Evolutionary conservation across 2,113 vertebrate genomes (phyloP).

Genomic region (Polypterus bichir): DNA sequence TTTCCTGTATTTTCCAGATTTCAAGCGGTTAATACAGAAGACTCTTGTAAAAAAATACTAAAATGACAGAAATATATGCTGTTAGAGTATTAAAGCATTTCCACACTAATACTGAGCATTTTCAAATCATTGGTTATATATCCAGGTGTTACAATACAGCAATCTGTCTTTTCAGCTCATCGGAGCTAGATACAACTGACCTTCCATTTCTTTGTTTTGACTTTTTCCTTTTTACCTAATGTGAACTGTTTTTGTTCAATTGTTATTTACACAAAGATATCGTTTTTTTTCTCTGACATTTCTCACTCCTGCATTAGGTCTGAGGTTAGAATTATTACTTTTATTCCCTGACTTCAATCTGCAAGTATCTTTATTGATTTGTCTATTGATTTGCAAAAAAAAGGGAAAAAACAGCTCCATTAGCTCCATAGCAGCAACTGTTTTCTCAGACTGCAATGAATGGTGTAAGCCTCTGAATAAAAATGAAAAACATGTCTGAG

Average conservation of each 20-base stretch:
- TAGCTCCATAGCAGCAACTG: slow-evolving; percentile 28
- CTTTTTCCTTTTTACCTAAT: background rate
- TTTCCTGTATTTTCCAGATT: no score
- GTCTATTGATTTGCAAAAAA: slow-evolving; percentile 29
- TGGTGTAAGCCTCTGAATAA: slow-evolving; percentile 47
- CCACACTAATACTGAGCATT: no score
- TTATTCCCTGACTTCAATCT: background rate
- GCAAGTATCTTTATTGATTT: slow-evolving; percentile 16
- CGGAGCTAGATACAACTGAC: no score
- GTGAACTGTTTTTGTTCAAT: slow-evolving; percentile 24
- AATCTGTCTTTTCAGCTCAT: no score
- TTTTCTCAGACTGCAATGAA: slow-evolving; percentile 42
- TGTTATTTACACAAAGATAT: slow-evolving; percentile 18
- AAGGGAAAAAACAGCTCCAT: slow-evolving; percentile 11
- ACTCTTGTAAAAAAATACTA: no score
- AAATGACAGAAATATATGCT: no score
- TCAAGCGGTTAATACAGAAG: no score
- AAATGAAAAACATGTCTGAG: slow-evolving; percentile 59
- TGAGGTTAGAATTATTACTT: slow-evolving; percentile 18
- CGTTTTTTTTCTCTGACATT: slow-evolving; percentile 18
- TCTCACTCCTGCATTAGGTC: slow-evolving; percentile 3
- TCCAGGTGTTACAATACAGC: no score
- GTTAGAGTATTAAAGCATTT: no score
- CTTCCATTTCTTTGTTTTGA: no score
- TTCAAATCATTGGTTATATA: no score